These are phyloP conservation scores for Trinectes maculatus DNA, from an alignment of 2,113 vertebrate genomes.

Conservation along the genomic window DNA sequence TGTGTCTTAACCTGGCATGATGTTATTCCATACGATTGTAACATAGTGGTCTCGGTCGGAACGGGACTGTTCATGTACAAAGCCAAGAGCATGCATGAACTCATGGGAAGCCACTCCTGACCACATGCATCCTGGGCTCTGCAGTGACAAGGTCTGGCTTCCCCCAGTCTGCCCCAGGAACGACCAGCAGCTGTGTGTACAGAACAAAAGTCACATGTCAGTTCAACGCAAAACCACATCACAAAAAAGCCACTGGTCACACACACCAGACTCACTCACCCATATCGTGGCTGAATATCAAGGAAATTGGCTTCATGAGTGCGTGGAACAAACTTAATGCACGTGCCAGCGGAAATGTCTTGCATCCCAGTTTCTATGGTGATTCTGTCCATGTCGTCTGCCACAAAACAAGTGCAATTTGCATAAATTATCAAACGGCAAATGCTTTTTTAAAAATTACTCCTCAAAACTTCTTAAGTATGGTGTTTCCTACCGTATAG, in stretches of 20 bases:
- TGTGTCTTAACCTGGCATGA: constrained; percentile 74
- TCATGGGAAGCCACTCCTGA: constrained; percentile 87
- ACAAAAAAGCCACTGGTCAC: not conserved
- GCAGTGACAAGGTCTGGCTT: constrained; percentile 83
- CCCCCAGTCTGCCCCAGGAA: constrained; percentile 85
- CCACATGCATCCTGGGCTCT: constrained; percentile 85
- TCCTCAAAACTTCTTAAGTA: not conserved
- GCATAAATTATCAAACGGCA: not conserved
- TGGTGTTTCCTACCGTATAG: constrained; percentile 67
- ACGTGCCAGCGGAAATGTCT: constrained; percentile 78
- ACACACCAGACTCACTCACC: constrained; percentile 63
- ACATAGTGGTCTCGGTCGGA: constrained; percentile 86
- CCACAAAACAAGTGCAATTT: not conserved
- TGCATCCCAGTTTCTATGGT: constrained; percentile 83
- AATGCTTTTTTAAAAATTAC: not conserved
- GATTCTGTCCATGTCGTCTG: constrained; percentile 84
- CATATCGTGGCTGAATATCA: constrained; percentile 78
- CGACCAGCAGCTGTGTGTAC: constrained; percentile 84
- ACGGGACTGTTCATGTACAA: constrained; percentile 88
- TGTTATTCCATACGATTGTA: constrained; percentile 86
- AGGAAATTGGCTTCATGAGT: constrained; percentile 80
- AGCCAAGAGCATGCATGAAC: constrained; percentile 87
- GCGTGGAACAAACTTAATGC: constrained; percentile 81
- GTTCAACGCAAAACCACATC: not conserved
- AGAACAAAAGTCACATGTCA: not conserved